Base-by-base conservation (phyloP, 92 coral and sea anemone genomes). In the Phenganax subtilis region DNA sequence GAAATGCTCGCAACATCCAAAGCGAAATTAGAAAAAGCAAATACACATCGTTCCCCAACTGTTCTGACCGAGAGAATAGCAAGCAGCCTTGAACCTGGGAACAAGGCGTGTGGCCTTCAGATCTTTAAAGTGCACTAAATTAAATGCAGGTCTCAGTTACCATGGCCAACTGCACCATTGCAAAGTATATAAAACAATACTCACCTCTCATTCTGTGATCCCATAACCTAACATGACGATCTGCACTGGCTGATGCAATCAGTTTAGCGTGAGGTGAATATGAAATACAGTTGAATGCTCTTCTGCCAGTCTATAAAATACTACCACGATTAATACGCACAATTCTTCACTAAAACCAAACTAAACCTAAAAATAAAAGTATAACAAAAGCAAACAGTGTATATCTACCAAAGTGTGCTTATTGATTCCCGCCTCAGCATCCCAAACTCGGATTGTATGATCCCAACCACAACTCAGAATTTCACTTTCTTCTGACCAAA, bases 381-480 rank as follows among this genome's bases (percentile, higher is more conserved):
- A 14, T 11, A 37, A 20, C 37, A 27, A 14, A 31, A 30, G 20
- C 68, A 58, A 60, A 60, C 53, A 54, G 44, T 55, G 44, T 52
- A 44, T n/a, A 55, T 87, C 58, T 84, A 93, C 98, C 92, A 94
- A 20, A 10, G 98, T 94, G 51, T 92, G 92, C 80, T 91, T 92
- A 63, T 94, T 91, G 76, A 90, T 78, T 27, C 97, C 98, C 81
- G 96, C 91, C 0, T 75, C 86, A 54, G 87, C 72, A 77, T 94
- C 98, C 98, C 98, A 94, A 12, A 94, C 72, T 66, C 98, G 84
- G 55, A 91, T 92, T 52, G 92, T 88, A 83, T 94, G 98, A 81
- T 94, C 98, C 98, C 97, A 94, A 52, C 98, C 90, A 76, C 97
- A 91, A 88, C 97, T 91, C 81, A 96, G 88, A 61, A 91, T 77